Evolutionary conservation across 2,797 vertebrate species (phyloP).

Genomic region (Melopsittacus undulatus): DNA sequence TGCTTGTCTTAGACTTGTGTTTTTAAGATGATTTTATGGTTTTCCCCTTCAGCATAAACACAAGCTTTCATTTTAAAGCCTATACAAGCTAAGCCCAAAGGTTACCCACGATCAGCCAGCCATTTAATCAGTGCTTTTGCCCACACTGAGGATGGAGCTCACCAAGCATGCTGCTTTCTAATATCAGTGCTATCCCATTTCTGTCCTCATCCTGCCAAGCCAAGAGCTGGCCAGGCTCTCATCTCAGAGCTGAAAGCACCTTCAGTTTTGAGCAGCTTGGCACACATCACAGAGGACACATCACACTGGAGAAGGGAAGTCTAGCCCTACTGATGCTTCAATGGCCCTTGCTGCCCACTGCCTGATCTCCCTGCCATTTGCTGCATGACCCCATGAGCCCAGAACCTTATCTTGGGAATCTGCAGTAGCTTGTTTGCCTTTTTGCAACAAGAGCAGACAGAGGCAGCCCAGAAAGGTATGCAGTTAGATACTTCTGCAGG

Average conservation of each 20-base stretch:
- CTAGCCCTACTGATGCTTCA: background rate
- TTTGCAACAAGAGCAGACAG: background rate
- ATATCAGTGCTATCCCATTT: background rate
- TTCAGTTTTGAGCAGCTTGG: slow-evolving; percentile 8
- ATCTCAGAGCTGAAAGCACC: background rate
- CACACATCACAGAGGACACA: background rate
- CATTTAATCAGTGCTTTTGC: background rate
- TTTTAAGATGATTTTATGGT: background rate
- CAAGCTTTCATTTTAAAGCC: slow-evolving; percentile 1
- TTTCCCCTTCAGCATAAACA: background rate
- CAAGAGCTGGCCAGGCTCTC: background rate
- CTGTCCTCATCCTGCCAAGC: background rate
- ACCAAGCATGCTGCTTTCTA: background rate
- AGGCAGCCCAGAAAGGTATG: background rate
- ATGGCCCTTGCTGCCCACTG: background rate
- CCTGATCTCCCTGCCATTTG: background rate
- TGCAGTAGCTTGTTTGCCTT: background rate
- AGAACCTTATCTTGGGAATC: background rate
- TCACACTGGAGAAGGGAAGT: background rate
- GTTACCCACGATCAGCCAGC: background rate
- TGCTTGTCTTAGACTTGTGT: background rate
- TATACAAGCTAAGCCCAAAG: slow-evolving; percentile 8
- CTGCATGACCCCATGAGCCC: background rate
- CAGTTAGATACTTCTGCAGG: background rate
- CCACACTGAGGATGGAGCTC: background rate